Conservation (phyloP, 2,888 invertebrate genomes). For the Agrotis exclamationis region DNA sequence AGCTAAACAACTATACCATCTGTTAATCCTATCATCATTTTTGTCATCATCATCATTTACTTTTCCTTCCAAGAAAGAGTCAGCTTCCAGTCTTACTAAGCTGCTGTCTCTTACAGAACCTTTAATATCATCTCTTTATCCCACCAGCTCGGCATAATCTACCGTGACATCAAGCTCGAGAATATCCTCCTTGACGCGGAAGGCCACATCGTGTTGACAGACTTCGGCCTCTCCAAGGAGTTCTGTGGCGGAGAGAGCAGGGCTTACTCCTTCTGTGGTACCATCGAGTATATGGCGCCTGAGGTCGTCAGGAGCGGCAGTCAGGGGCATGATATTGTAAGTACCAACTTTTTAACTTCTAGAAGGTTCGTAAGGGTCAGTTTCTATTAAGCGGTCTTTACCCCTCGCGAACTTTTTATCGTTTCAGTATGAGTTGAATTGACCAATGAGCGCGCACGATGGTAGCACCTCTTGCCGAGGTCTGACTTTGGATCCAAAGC, state of each 20-base stretch:
- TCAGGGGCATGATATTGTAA: constrained; percentile 98
- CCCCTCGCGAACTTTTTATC: too few relatives aligned
- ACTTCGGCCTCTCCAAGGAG: constrained; percentile 99
- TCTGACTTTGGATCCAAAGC: too few relatives aligned
- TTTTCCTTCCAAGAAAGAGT: too few relatives aligned
- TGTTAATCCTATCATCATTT: background rate
- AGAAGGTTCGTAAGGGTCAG: too few relatives aligned
- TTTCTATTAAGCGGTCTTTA: too few relatives aligned
- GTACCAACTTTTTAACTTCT: constrained; percentile 79
- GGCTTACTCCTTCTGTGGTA: constrained; percentile 99
- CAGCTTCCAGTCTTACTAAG: too few relatives aligned
- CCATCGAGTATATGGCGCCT: constrained; percentile 99
- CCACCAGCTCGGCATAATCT: constrained; percentile 98
- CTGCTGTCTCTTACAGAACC: background rate
- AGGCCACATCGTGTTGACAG: constrained; percentile 99
- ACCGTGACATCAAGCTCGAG: constrained; percentile 99
- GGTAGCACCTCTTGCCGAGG: too few relatives aligned
- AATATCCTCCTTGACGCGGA: constrained; percentile 98
- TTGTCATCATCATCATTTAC: too few relatives aligned
- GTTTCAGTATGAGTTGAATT: too few relatives aligned
- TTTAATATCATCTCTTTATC: background rate
- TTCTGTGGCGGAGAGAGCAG: constrained; percentile 94
- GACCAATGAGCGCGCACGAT: too few relatives aligned
- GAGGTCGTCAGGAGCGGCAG: constrained; percentile 96
- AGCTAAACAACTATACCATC: background rate